Conservation (phyloP, 2,113 vertebrate genomes). For the Xenopus laevis region DNA sequence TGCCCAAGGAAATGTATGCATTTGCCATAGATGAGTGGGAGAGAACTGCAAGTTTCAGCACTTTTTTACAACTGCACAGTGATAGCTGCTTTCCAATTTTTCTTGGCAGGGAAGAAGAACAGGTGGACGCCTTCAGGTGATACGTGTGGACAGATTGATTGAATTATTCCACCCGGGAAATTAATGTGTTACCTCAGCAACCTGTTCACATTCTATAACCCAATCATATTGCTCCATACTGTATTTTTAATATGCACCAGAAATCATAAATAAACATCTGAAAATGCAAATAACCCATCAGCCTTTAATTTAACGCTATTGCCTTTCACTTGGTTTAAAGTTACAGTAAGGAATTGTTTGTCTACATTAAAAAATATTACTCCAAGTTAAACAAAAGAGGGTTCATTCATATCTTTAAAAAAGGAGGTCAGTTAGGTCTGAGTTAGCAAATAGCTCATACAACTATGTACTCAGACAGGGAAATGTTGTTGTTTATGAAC, state of each 20-base stretch:
- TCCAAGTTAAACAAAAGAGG: no score
- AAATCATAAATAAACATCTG: constrained; percentile 3
- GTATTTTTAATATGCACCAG: constrained; percentile 16
- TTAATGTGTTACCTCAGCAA: constrained; percentile 46
- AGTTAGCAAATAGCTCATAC: no score
- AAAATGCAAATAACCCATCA: neutral
- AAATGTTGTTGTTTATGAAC: no score
- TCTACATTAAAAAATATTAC: no score
- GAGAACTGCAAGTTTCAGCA: constrained; percentile 45
- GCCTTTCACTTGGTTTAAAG: neutral
- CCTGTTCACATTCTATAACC: constrained; percentile 38
- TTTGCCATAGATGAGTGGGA: constrained; percentile 29
- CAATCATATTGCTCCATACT: constrained; percentile 31
- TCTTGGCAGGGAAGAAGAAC: constrained; percentile 39
- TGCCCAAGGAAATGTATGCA: constrained; percentile 31
- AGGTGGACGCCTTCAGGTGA: constrained; percentile 45
- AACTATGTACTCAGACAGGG: no score
- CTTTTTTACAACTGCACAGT: constrained; percentile 40
- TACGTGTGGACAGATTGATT: constrained; percentile 43
- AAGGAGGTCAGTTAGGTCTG: no score
- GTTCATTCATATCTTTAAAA: no score
- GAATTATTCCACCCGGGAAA: constrained; percentile 46
- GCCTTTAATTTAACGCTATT: neutral
- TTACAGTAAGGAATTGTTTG: neutral
- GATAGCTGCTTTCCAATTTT: constrained; percentile 38